phyloP scores from a whole-genome alignment of 2,888 invertebrate genomes.

The Oligia latruncula region DNA sequence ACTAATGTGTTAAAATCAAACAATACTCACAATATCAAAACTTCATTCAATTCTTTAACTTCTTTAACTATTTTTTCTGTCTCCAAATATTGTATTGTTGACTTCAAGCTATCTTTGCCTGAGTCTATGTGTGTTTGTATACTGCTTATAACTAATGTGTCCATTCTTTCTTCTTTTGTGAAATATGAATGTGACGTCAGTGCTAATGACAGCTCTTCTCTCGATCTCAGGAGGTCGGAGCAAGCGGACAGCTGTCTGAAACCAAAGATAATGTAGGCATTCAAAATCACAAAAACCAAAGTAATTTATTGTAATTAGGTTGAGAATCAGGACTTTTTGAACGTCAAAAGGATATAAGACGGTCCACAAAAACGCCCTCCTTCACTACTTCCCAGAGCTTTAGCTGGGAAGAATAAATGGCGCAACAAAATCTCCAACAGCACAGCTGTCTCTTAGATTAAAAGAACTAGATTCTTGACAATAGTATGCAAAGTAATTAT shows the following conservation, averaged over 20 bases:
- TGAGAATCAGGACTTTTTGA: neutral
- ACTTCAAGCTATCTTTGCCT: constrained; percentile 74
- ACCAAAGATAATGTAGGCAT: neutral
- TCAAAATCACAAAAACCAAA: neutral
- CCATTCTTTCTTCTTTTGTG: constrained; percentile 51
- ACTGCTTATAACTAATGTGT: constrained; percentile 33
- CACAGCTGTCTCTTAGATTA: neutral
- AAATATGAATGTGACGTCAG: constrained; percentile 61
- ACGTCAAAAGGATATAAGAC: neutral
- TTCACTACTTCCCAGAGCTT: neutral
- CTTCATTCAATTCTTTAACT: constrained; percentile 75
- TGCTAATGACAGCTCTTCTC: constrained; percentile 77
- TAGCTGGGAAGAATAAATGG: neutral
- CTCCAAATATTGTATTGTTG: constrained; percentile 77
- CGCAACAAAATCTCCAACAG: neutral
- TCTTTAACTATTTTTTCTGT: constrained; percentile 75
- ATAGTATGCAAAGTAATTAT: neutral
- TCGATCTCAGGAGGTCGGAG: constrained; percentile 77
- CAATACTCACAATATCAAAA: constrained; percentile 53
- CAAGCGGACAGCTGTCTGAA: constrained; percentile 81
- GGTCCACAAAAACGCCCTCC: neutral
- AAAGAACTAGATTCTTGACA: neutral
- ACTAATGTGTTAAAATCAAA: neutral
- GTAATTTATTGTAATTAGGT: neutral
- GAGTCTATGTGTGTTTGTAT: constrained; percentile 73